Evolutionary conservation across 2,888 invertebrate genomes (phyloP), one percentile per base, ranked within the genome.

Genomic region (Anthrax anthrax): DNA sequence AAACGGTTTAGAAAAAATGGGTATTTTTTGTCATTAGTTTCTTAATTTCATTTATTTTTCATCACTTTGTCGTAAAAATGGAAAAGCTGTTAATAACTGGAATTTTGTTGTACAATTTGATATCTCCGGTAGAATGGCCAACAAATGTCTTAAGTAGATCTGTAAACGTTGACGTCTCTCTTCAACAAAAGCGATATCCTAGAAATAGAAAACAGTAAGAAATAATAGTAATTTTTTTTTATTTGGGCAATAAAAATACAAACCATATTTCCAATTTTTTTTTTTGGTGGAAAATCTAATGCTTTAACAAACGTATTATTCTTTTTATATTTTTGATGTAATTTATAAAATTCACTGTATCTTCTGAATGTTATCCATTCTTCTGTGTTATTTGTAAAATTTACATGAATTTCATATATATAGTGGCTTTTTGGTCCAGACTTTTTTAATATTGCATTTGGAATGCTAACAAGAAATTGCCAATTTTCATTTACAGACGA

Each of bases 341-440:
- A 71, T 51, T 84, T 80, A 62, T 89, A 76, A 67, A 96, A 95
- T 65, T 95, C 92, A 9, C 90, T 84, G 62, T 95, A 96, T 59
- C 96, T 77, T 55, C 92, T 78, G 64, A 91, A 91, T n/a, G 95
- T 81, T 60, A 89, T 91, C 95, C 95, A 95, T 64, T 95, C 94
- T 54, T 89, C 90, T 57, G 83, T 47, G 3, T 62, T 57, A 47
- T 64, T 59, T 1, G 62, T 59, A 60, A 66, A 64, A 2, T 61
- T 65, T n/a, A 67, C 55, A 47, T 67, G 64, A 18, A 69, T 58
- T 46, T 68, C 64, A 37, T 69, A 68, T 2, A 61, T 58, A 47
- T 67, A 64, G 50, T 61, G 63, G 12, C 54, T 56, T n/a, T 52
- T 51, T 40, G 51, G 48, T n/a, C 47, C 50, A 14, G 50, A 46